phyloP scores from a whole-genome alignment of 1,140 invertebrate genomes.

The Cotesia glomerata region DNA sequence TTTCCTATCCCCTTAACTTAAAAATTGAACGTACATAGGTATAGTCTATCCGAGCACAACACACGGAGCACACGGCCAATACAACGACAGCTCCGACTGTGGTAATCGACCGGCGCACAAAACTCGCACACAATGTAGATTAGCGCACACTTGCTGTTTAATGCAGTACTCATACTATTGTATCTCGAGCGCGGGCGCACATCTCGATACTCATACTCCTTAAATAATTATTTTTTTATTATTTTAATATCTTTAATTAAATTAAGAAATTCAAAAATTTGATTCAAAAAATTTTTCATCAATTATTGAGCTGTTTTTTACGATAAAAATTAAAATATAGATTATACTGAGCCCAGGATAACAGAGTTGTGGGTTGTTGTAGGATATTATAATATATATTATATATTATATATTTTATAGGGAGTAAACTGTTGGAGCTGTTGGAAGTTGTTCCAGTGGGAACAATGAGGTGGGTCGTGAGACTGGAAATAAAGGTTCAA shows the following conservation, averaged over 20 bases:
- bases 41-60: too few relatives aligned
- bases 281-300: too few relatives aligned
- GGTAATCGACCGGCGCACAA: constrained; percentile 35
- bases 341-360: neutral
- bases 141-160: constrained; percentile 12
- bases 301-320: too few relatives aligned
- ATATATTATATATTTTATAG: neutral
- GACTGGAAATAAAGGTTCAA: neutral
- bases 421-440: too few relatives aligned
- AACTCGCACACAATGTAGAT: constrained; percentile 20
- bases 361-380: neutral
- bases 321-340: too few relatives aligned
- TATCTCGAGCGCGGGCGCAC: neutral
- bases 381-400: too few relatives aligned
- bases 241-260: too few relatives aligned
- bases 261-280: too few relatives aligned
- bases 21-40: too few relatives aligned
- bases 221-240: too few relatives aligned
- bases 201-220: neutral
- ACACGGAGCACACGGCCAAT: neutral
- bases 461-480: constrained; percentile 7
- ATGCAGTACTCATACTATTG: neutral
- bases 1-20: neutral
- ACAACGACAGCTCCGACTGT: constrained; percentile 2
- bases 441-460: neutral